phyloP scores from a whole-genome alignment of 2,113 vertebrate species.

The Gallinago media region DNA sequence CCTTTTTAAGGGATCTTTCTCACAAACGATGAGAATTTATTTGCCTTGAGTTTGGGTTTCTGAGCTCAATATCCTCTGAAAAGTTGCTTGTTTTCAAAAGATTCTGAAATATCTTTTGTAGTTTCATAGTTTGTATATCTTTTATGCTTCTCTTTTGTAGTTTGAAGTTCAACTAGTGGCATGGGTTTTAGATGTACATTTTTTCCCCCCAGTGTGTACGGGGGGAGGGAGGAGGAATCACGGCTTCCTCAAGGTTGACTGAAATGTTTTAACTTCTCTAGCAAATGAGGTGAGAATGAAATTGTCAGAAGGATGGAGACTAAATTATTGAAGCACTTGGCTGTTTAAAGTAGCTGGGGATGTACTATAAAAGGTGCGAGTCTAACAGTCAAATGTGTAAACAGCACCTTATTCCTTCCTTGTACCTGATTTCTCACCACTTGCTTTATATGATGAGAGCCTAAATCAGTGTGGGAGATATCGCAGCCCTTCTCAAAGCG shows the following conservation, averaged over 20 bases:
- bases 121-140: not conserved
- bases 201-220: fast-evolving
- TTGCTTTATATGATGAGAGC: constrained; percentile 41
- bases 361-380: constrained; percentile 62
- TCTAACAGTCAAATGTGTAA: constrained; percentile 65
- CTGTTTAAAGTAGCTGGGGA: constrained; percentile 57
- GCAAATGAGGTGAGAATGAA: constrained; percentile 77
- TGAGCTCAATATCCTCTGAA: not conserved
- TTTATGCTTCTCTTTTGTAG: not conserved
- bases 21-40: not conserved
- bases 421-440: constrained; percentile 58
- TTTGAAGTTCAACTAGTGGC: constrained; percentile 32
- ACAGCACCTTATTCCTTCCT: constrained; percentile 43
- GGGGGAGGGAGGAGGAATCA: constrained; percentile 9
- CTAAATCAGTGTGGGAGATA: constrained; percentile 42
- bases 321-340: constrained; percentile 54
- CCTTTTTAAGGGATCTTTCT: not conserved
- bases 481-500: not conserved
- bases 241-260: constrained; percentile 61
- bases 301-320: constrained; percentile 71
- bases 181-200: not conserved
- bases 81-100: not conserved
- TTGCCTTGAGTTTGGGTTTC: not conserved
- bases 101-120: not conserved
- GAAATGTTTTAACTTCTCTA: constrained; percentile 72